These are phyloP conservation scores for Philantomba maxwellii DNA, from an alignment of 2,113 vertebrate genomes.

Conservation along the genomic window DNA sequence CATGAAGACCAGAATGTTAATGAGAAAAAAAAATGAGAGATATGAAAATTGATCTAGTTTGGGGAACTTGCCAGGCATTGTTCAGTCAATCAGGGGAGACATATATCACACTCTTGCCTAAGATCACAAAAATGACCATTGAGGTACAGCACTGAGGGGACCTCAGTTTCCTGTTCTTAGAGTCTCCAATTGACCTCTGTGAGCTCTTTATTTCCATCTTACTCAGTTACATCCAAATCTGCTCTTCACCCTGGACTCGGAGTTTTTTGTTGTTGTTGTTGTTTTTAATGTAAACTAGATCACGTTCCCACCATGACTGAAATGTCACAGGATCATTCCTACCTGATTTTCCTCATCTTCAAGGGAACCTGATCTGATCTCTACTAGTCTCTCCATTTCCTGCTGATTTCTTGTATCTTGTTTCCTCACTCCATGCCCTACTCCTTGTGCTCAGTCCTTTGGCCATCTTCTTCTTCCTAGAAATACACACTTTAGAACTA, in stretches of 20 bases:
- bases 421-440: neutral
- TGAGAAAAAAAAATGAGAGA: neutral
- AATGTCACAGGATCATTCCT: neutral
- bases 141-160: neutral
- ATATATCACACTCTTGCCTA: neutral
- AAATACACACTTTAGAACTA: neutral
- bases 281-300: neutral
- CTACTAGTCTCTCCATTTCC: neutral
- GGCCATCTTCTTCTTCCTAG: neutral
- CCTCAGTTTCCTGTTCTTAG: neutral
- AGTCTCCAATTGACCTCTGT: neutral
- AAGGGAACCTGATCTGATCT: neutral
- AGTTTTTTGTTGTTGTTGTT: neutral
- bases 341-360: neutral
- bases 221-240: neutral
- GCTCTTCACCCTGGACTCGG: neutral
- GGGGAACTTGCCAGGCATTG: neutral
- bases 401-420: neutral
- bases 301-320: neutral
- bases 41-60: neutral
- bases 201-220: neutral
- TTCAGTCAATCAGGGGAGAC: neutral
- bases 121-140: neutral
- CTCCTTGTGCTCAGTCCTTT: neutral
- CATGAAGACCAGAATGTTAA: neutral